Percentiles rank a stretch among this genome's conserved stretches.
Evolutionary conservation across 2,888 invertebrate genomes (phyloP).

Genomic region (Hydropsyche betteni): DNA sequence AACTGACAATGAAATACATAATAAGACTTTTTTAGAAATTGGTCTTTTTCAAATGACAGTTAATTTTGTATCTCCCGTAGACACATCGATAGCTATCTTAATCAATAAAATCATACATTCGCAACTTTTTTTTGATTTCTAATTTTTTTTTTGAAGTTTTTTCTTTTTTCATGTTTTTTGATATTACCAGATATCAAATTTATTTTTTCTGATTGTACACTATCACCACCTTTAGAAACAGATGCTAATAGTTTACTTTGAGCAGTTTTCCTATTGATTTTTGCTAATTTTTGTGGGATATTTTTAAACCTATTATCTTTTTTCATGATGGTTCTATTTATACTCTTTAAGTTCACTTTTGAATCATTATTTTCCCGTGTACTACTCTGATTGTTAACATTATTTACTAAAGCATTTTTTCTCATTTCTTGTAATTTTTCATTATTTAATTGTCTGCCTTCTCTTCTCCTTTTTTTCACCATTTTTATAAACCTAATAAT

Average conservation of each 20-base stretch:
- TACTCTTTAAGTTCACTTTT: constrained; percentile 59
- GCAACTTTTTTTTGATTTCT: not conserved
- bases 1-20: too few species aligned
- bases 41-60: too few species aligned
- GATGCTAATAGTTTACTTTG: constrained; percentile 50
- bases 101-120: not conserved
- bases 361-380: constrained; percentile 53
- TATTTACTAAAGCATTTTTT: constrained; percentile 20
- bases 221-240: constrained; percentile 21
- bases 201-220: not conserved
- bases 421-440: constrained; percentile 47
- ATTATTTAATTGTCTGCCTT: constrained; percentile 46
- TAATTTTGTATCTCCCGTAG: too few species aligned
- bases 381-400: constrained; percentile 52
- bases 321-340: constrained; percentile 63
- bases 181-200: constrained; percentile 11
- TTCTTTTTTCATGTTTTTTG: constrained; percentile 8
- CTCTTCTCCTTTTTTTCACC: constrained; percentile 43
- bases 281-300: constrained; percentile 62
- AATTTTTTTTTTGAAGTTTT: constrained; percentile 11
- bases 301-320: constrained; percentile 63
- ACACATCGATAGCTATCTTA: not conserved
- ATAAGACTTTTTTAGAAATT: too few species aligned
- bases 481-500: constrained; percentile 46
- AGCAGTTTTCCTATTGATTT: constrained; percentile 63